Percentiles rank a stretch among this genome's conserved stretches.
Conservation (phyloP, 2,797 vertebrate genomes). For the Parauchenoglanis ngamensis region DNA sequence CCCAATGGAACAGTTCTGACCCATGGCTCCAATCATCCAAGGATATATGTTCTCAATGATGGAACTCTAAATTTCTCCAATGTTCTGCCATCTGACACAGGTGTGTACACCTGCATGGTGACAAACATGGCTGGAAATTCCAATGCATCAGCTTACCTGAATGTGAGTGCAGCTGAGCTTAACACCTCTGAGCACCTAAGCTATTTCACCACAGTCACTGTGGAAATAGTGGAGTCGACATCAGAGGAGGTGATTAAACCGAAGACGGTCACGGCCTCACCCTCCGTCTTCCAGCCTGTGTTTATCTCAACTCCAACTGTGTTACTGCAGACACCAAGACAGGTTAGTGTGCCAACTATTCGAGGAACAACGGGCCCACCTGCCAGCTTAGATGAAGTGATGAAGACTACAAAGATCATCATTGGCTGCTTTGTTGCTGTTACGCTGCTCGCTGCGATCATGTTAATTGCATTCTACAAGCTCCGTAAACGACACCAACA, state of each 20-base stretch:
- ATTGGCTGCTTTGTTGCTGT: slow-evolving; percentile 98
- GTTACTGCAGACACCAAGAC: slow-evolving; percentile 87
- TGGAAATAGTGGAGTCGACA: slow-evolving; percentile 89
- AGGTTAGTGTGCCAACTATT: slow-evolving; percentile 81
- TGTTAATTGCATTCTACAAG: slow-evolving; percentile 98
- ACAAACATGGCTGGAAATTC: slow-evolving; percentile 97
- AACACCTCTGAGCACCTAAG: slow-evolving; percentile 93
- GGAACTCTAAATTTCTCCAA: slow-evolving; percentile 95
- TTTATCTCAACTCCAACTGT: slow-evolving; percentile 96
- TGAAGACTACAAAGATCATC: slow-evolving; percentile 99
- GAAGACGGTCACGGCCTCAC: slow-evolving; percentile 87
- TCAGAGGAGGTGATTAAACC: slow-evolving; percentile 88
- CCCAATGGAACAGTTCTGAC: slow-evolving; percentile 92
- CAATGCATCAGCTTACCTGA: slow-evolving; percentile 95
- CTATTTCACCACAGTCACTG: slow-evolving; percentile 95
- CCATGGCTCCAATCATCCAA: slow-evolving; percentile 89
- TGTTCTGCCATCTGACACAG: slow-evolving; percentile 87
- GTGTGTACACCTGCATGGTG: slow-evolving; percentile 96
- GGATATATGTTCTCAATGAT: slow-evolving; percentile 90
- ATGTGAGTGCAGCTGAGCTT: slow-evolving; percentile 93
- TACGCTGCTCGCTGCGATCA: slow-evolving; percentile 92
- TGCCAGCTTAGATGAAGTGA: slow-evolving; percentile 94
- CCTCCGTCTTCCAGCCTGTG: slow-evolving; percentile 92
- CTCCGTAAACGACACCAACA: slow-evolving; percentile 96
- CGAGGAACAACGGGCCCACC: slow-evolving; percentile 80